These are phyloP conservation scores for Pardalotus punctatus DNA, from an alignment of 2,113 vertebrate genomes.

Conservation along the genomic window DNA sequence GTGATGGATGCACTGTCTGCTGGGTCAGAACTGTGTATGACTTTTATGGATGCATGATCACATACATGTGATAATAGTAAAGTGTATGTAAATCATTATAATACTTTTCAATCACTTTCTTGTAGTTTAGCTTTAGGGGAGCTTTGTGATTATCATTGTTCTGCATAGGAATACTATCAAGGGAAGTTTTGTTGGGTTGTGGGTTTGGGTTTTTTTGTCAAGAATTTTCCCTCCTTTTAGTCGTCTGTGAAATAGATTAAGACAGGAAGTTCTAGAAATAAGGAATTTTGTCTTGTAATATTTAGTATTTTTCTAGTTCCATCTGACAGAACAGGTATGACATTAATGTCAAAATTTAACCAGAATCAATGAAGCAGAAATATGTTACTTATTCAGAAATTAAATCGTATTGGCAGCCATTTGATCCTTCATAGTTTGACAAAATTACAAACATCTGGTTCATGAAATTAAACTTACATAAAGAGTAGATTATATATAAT, in stretches of 20 bases:
- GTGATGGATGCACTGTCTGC: neutral
- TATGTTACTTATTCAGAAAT: conserved; percentile 5
- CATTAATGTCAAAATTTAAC: neutral
- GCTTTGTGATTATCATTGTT: neutral
- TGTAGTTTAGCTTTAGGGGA: neutral
- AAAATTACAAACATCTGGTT: conserved; percentile 1
- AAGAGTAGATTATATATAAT: neutral
- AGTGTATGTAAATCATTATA: neutral
- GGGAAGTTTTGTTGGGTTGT: neutral
- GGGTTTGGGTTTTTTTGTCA: neutral
- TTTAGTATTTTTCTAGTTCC: neutral
- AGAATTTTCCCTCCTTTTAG: neutral
- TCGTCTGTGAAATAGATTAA: neutral
- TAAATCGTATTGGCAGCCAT: neutral
- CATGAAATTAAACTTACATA: neutral
- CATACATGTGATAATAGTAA: neutral
- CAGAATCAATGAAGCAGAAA: conserved; percentile 27
- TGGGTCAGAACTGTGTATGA: neutral
- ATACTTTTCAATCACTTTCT: neutral
- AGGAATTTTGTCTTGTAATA: neutral
- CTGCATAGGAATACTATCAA: neutral
- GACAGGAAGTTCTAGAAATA: neutral
- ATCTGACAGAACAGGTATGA: neutral
- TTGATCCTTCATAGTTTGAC: conserved; percentile 31
- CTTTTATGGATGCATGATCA: neutral